Conservation (phyloP, 1,140 invertebrate species). For the Oscheius sp. region DNA sequence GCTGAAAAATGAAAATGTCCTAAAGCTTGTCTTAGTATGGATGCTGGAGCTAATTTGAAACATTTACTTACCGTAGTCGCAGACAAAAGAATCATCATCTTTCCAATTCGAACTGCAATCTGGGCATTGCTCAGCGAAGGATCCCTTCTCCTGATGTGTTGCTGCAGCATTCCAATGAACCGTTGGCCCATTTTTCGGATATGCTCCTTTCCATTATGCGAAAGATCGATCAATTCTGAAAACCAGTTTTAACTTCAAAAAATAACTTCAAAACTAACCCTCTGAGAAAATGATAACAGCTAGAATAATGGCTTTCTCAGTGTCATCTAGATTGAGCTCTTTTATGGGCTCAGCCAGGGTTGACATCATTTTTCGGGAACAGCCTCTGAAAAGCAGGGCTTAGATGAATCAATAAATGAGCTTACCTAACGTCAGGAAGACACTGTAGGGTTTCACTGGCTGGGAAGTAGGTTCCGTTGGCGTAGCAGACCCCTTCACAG, state of each 20-base stretch:
- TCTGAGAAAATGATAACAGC: slow-evolving; percentile 38
- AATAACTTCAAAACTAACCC: slow-evolving; percentile 8
- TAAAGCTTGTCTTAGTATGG: no score
- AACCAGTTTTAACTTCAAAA: neutral
- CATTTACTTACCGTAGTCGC: slow-evolving; percentile 36
- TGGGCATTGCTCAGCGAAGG: slow-evolving; percentile 7
- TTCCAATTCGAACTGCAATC: slow-evolving; percentile 37
- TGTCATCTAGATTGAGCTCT: slow-evolving; percentile 30
- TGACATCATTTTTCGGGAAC: slow-evolving; percentile 26
- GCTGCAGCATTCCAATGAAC: slow-evolving; percentile 20
- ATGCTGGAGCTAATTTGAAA: no score
- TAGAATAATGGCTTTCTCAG: slow-evolving; percentile 32
- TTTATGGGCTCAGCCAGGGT: slow-evolving; percentile 33
- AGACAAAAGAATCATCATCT: slow-evolving; percentile 34
- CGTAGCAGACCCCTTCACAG: slow-evolving; percentile 39
- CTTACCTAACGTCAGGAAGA: slow-evolving; percentile 37
- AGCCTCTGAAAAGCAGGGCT: slow-evolving; percentile 29
- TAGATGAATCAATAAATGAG: no score
- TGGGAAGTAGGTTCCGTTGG: slow-evolving; percentile 41
- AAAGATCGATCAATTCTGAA: slow-evolving; percentile 28
- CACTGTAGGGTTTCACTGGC: slow-evolving; percentile 13
- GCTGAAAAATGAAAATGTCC: slow-evolving; percentile 26
- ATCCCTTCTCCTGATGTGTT: slow-evolving; percentile 26
- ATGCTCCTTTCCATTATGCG: slow-evolving; percentile 11
- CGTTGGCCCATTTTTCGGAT: slow-evolving; percentile 20